Evolutionary conservation across 2,797 vertebrate genomes (phyloP).

Genomic region (Notolepis coatsorum): DNA sequence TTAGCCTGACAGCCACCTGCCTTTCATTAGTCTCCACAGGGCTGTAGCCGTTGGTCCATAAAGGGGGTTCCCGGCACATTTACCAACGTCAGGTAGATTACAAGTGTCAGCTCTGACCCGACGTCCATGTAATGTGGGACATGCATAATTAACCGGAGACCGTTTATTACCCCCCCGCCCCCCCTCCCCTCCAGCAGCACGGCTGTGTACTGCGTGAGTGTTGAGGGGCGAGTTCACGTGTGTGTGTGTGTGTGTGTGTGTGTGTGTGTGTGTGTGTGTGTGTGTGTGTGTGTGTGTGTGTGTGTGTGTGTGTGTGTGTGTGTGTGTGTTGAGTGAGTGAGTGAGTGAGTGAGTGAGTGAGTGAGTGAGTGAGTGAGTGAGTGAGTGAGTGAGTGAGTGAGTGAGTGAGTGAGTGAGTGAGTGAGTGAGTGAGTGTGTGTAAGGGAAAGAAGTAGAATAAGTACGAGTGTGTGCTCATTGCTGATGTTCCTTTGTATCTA

Average conservation of each 20-base stretch:
- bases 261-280: conserved; percentile 2
- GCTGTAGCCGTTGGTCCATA: conserved; percentile 58
- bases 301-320: conserved; percentile 1
- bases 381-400: neutral
- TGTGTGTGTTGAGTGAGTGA: neutral
- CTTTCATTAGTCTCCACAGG: conserved; percentile 55
- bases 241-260: neutral
- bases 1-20: conserved; percentile 67
- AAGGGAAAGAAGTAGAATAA: neutral
- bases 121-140: conserved; percentile 48
- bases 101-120: conserved; percentile 58
- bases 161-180: conserved; percentile 60
- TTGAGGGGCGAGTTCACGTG: conserved; percentile 5
- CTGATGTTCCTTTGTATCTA: too few species aligned
- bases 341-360: neutral
- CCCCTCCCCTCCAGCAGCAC: too few species aligned
- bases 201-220: conserved; percentile 25
- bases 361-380: neutral
- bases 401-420: neutral
- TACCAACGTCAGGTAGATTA: conserved; percentile 56
- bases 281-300: conserved; percentile 7
- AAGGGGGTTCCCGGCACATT: conserved; percentile 13
- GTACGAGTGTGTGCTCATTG: neutral
- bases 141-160: conserved; percentile 66
- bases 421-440: neutral